phyloP scores from a whole-genome alignment of 2,797 vertebrate species.

The Amniataba percoides region DNA sequence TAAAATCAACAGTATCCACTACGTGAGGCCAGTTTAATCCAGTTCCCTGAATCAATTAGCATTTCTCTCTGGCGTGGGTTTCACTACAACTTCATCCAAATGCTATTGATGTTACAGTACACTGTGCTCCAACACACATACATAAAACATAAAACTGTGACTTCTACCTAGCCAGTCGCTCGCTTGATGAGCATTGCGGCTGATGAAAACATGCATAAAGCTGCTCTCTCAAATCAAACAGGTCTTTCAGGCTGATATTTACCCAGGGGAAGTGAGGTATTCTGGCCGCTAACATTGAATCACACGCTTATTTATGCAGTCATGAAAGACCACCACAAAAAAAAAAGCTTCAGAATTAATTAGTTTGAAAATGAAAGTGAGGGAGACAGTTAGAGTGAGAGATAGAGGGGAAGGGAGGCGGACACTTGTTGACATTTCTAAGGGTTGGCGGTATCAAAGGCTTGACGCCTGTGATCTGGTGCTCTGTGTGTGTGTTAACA shows the following conservation, averaged over 20 bases:
- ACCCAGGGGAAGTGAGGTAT: constrained; percentile 46
- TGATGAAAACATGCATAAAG: constrained; percentile 40
- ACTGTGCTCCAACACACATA: constrained; percentile 5
- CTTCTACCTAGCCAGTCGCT: neutral
- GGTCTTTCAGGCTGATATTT: constrained; percentile 48
- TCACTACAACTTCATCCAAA: neutral
- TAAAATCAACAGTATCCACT: neutral
- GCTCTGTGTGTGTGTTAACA: constrained; percentile 49
- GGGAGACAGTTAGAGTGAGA: constrained; percentile 37
- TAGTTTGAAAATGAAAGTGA: constrained; percentile 64
- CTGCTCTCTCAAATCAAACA: constrained; percentile 46
- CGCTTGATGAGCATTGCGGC: constrained; percentile 35
- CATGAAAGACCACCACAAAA: constrained; percentile 53
- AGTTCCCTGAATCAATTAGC: neutral
- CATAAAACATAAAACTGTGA: neutral
- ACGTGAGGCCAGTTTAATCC: neutral
- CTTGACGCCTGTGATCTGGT: constrained; percentile 63
- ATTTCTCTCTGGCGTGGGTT: neutral
- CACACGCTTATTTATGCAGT: constrained; percentile 61
- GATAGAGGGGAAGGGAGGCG: constrained; percentile 44
- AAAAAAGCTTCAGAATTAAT: constrained; percentile 65
- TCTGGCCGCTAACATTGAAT: constrained; percentile 45
- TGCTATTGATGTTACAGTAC: neutral
- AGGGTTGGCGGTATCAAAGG: constrained; percentile 68
- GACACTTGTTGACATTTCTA: constrained; percentile 76